These are phyloP conservation scores for Acromyrmex charruanus DNA, from an alignment of 1,140 invertebrate species.

Conservation along the genomic window DNA sequence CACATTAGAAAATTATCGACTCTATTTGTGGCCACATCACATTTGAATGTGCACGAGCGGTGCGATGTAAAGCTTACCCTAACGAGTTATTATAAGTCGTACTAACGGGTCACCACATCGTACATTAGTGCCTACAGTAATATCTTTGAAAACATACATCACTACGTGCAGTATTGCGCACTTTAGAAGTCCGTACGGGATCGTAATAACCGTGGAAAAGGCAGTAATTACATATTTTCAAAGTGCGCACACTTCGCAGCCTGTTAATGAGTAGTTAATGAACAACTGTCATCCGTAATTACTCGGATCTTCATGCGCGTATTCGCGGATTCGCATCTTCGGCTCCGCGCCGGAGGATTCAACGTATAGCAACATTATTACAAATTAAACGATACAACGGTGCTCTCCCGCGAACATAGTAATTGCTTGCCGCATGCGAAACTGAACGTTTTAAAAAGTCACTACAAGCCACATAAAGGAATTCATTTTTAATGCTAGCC, in stretches of 20 bases:
- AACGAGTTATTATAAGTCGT: constrained; percentile 64
- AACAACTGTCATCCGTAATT: constrained; percentile 71
- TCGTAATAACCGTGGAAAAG: constrained; percentile 61
- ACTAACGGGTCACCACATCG: constrained; percentile 55
- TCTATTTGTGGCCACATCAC: constrained; percentile 45
- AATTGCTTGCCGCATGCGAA: constrained; percentile 32
- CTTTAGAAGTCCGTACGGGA: constrained; percentile 49
- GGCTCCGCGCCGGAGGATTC: not conserved
- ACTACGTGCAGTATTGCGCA: constrained; percentile 35
- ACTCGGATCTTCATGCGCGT: constrained; percentile 57
- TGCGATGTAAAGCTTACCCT: constrained; percentile 42
- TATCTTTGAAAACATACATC: constrained; percentile 61
- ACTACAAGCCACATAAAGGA: not conserved
- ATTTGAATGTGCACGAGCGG: constrained; percentile 37
- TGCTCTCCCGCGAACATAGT: not conserved
- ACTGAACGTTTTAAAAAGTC: constrained; percentile 3
- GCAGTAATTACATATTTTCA: constrained; percentile 62
- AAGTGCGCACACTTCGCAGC: constrained; percentile 33
- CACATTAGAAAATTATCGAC: constrained; percentile 58
- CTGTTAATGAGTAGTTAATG: constrained; percentile 68
- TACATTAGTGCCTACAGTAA: constrained; percentile 55
- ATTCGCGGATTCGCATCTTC: constrained; percentile 32
- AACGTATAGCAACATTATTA: constrained; percentile 47
- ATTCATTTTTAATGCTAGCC: not conserved
- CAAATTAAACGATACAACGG: constrained; percentile 65